Evolutionary conservation across 2,888 invertebrate genomes (phyloP).

Genomic region (Chalcosyrphus nemorum): DNA sequence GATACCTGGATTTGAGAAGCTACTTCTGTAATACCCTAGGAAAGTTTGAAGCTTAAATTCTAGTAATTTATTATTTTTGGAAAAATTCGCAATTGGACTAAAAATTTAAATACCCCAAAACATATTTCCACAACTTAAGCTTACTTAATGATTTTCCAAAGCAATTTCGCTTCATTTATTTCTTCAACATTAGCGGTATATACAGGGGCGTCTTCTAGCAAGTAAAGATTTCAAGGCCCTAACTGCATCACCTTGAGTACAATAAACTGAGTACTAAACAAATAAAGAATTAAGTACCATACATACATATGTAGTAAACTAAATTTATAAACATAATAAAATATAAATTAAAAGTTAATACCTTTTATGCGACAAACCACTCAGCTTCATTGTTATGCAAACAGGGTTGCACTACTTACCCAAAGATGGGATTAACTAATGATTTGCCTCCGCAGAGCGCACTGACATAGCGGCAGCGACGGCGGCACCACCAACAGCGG

Average conservation of each 20-base stretch:
- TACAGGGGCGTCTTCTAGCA: no score
- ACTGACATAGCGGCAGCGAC: constrained; percentile 40
- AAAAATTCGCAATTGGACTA: no score
- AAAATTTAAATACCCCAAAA: no score
- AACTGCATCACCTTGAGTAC: background rate
- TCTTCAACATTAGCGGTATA: no score
- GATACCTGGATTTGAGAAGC: no score
- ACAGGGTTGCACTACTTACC: constrained; percentile 82
- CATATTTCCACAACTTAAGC: no score
- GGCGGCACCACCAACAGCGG: background rate
- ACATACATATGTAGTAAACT: background rate
- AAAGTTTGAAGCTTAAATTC: no score
- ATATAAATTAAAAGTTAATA: constrained; percentile 61
- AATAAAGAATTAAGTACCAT: background rate
- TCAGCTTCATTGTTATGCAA: constrained; percentile 81
- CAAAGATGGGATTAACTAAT: constrained; percentile 81
- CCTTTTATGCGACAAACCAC: constrained; percentile 68
- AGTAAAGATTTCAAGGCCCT: background rate
- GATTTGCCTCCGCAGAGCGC: constrained; percentile 73
- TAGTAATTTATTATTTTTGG: no score
- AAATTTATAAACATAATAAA: constrained; percentile 46
- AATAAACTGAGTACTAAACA: background rate
- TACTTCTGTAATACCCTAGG: no score
- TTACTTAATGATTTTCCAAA: no score
- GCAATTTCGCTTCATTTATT: no score